Evolutionary conservation across 1,140 invertebrate genomes (phyloP), one percentile per base, ranked within the genome.

Genomic region (Ceratosolen solmsi): DNA sequence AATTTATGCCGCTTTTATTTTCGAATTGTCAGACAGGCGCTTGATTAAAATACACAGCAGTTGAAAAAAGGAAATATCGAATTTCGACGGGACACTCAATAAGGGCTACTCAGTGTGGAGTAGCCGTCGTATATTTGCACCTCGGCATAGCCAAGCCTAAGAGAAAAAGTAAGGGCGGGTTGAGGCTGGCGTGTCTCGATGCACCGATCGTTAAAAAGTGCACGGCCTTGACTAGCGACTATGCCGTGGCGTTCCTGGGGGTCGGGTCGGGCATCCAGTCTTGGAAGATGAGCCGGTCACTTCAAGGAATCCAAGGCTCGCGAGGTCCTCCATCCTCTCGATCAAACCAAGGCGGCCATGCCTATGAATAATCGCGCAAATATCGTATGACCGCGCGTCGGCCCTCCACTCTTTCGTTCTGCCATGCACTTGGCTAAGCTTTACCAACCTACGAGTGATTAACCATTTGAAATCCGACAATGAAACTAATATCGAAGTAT

Each of bases 241-340:
- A 5, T 5, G 17, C 33, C 5, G 17, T 5, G 9, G 13, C 9
- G n/a, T n/a, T 36, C 27, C 27, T 60, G 51, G 54, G 33, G 36
- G 27, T 38, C 49, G 63, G 30, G 20, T 25, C 15, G 9, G 17
- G 7, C 63, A 15, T 17, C 1, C 33, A 65, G 25, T n/a, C 20
- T 15, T 81, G 79, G 58, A 81, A 81, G 79, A 75, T 75, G 79
- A 81, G 72, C 71, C 60, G 56, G 72, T 30, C 49, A 68, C 72
- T 81, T 75, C 58, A 81, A 20, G 72, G 79, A 81, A 81, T 41
- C 38, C 63, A 49, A 30, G 25, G 30, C n/a, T 56, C 51, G 22
- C 49, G 13, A 25, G 49, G 51, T 27, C 65, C 46, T 41, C 13
- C 77, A 17, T 56, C 76, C 68, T 79, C 78, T 79, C 78, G 54